Conservation (phyloP, 2,888 invertebrate species). For the Apocheima hispidaria region DNA sequence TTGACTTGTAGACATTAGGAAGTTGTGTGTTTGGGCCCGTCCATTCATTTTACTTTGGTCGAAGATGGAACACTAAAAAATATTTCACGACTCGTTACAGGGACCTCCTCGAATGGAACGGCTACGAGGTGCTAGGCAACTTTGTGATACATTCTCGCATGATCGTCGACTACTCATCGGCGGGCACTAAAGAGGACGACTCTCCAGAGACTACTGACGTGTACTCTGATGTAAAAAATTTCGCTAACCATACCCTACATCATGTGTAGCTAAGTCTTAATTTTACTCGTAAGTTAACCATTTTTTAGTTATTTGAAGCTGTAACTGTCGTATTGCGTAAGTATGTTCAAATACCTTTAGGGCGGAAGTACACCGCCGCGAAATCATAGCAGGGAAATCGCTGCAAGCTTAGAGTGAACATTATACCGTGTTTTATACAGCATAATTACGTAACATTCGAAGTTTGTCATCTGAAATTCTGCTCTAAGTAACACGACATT, state of each 20-base stretch:
- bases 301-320: background rate
- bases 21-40: too few relatives aligned
- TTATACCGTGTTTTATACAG: too few relatives aligned
- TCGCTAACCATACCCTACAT: slow-evolving; percentile 20
- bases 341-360: background rate
- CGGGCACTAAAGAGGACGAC: slow-evolving; percentile 58
- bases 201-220: slow-evolving; percentile 66
- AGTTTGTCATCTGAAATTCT: too few relatives aligned
- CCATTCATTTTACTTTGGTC: too few relatives aligned
- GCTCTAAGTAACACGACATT: too few relatives aligned
- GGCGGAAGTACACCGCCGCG: too few relatives aligned
- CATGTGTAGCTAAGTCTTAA: slow-evolving; percentile 1
- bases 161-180: slow-evolving; percentile 56
- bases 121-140: slow-evolving; percentile 68
- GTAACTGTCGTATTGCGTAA: background rate
- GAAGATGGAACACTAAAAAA: too few relatives aligned
- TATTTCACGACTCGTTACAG: slow-evolving; percentile 50
- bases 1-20: too few relatives aligned
- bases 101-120: slow-evolving; percentile 78
- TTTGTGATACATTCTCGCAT: slow-evolving; percentile 67
- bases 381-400: too few relatives aligned
- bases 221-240: slow-evolving; percentile 70
- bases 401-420: too few relatives aligned
- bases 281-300: background rate
- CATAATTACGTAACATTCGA: too few relatives aligned